Evolutionary conservation across 2,888 invertebrate genomes (phyloP), one percentile per base, ranked within the genome.

Genomic region (Stenoptilia bipunctidactyla): DNA sequence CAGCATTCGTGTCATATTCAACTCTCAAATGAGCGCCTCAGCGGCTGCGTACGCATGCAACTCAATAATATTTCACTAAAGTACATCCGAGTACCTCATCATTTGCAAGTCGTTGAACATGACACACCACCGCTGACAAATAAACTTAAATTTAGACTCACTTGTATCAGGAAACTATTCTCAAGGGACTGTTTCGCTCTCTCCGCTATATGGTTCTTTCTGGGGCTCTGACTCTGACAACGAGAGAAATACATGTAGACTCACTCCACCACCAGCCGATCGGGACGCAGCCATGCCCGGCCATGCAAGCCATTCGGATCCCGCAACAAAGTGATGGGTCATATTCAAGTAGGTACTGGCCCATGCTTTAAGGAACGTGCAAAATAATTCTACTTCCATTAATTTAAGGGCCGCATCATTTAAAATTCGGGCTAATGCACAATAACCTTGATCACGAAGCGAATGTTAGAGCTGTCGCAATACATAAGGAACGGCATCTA

Each of bases 151-250:
- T 30, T 30, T 51, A 48, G 54, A 83, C 82, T 83, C 82, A 83
- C 82, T 82, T 83, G 82, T 56, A 73, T 48, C 79, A 83, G 80
- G 79, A 79, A 82, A 72, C 66, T 79, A 73, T 73, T 80, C 53
- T 82, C 82, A 79, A 83, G 73, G 42, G 76, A 70, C 67, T 83
- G 82, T 79, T 83, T 83, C 62, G 82, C 82, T 66, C 82, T 75
- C 76, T 83, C 82, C 59, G 77, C 80, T 55, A 83, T 80, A 74
- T 76, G 80, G 70, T 74, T 80, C 68, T 76, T 76, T 75, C 82
- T 72, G 58, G 82, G 80, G 67, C 77, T 80, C 70, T 79, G 79
- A 71, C 60, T 80, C 80, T 82, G 79, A 79, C 68, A 76, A 80
- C 54, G 71, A 72, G 59, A 77, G 66, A 65, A 61, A 70, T 51